phyloP scores from a whole-genome alignment of 2,888 invertebrate genomes.

The Vesta saturnalis region DNA sequence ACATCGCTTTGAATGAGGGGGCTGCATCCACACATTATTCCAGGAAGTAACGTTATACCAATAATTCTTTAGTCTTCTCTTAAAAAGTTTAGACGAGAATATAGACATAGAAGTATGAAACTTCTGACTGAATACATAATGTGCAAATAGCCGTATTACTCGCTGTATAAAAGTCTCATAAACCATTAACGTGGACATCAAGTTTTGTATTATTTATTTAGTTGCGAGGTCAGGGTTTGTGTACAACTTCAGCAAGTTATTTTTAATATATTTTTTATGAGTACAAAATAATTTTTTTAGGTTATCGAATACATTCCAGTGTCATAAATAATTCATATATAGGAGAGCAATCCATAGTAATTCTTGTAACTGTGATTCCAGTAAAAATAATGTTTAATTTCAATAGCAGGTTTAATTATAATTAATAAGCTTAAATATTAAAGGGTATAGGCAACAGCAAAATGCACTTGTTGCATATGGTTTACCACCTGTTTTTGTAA shows the following conservation, averaged over 20 bases:
- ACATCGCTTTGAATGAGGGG: conserved; percentile 38
- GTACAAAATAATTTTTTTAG: background rate
- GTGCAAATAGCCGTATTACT: background rate
- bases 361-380: too few species aligned
- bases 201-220: conserved; percentile 9
- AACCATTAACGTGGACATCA: background rate
- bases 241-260: conserved; percentile 4
- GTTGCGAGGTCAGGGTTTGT: conserved; percentile 15
- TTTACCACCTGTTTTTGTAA: conserved; percentile 4
- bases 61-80: conserved; percentile 2
- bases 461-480: conserved; percentile 8
- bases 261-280: background rate
- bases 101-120: background rate
- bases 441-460: too few species aligned
- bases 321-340: too few species aligned
- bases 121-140: background rate
- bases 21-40: conserved; percentile 26
- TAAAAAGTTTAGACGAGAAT: background rate
- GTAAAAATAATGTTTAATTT: too few species aligned
- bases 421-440: too few species aligned
- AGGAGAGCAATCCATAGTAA: too few species aligned
- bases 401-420: too few species aligned
- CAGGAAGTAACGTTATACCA: conserved; percentile 28
- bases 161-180: background rate
- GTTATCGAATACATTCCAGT: background rate